Evolutionary conservation across 2,113 vertebrate genomes (phyloP), one percentile per base, ranked within the genome.

Genomic region (Chionodraco myersi): DNA sequence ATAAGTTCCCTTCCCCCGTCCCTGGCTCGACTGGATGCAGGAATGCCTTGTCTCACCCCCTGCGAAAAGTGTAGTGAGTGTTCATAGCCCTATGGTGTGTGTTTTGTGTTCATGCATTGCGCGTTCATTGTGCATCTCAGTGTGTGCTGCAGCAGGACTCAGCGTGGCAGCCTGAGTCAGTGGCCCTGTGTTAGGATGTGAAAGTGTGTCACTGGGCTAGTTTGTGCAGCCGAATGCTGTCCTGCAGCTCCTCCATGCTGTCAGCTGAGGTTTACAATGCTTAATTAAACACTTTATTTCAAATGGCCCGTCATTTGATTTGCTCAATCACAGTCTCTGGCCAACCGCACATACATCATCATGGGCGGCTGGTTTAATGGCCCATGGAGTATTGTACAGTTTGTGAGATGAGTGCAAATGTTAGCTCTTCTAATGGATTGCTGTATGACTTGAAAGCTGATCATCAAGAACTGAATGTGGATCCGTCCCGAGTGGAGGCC

Each of bases 191-290:
- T 80, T 48, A 68, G 76, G 88, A 89, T 82, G 72, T 85, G 80
- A 92, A 95, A 92, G 85, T 92, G 92, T 94, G 93, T 93, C 92
- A 93, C 89, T 92, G 89, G 91, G 91, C 89, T 93, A 89, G 92
- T 91, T 90, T 88, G 85, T 36, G 75, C 70, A 81, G 86, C 82
- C 75, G 54, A 79, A 88, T 9, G 80, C 51, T 51, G 76, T 90
- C 89, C 81, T 86, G 57, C 73, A 76, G 86, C 80, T 88, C 81
- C 65, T 84, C 83, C 58, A 53, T 83, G 84, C 84, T 85, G 90
- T 89, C 87, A 93, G 94, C 92, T 86, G 90, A 93, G 93, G 86
- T 91, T 92, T 89, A 90, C 83, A 80, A 87, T 88, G 92, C 88
- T 92, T 94, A 92, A 93, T 94, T 92, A 93, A 94, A 90, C 90